Evolutionary conservation across 1,140 invertebrate species (phyloP), one percentile per base, ranked within the genome.

Genomic region (Mycetomoellerius zeteki): DNA sequence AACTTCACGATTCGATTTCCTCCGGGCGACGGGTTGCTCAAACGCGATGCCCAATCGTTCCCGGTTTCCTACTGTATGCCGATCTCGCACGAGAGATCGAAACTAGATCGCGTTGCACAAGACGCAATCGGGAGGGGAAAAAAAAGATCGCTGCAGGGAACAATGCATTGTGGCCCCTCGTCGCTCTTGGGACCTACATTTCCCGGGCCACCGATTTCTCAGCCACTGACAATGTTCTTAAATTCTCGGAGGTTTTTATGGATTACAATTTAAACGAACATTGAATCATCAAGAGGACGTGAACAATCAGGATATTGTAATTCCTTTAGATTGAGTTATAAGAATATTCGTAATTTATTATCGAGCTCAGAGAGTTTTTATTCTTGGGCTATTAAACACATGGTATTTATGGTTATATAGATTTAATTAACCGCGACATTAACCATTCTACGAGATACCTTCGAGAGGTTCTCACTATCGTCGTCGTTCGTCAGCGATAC

Each of bases 101-200:
- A 85, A 85, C 82, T 85, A 67, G 73, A 85, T 85, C 82, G 82
- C 58, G 47, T 85, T 85, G 82, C 82, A 67, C 82, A 85, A 85
- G 80, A 43, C 67, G 52, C 82, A 54, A 30, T 67, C 60, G 8
- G 33, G 62, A 43, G 60, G 33, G 58, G 43, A 43, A 37, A 65
- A 62, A 77, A 77, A 85, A 85, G 47, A 77, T 78, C 58, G 72
- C 82, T 85, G 60, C 47, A 60, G 62, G 60, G 73, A 78, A 75
- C 54, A 78, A 78, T 37, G 76, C 76, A 69, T 86, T 67, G 64
- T 71, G 58, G 21, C 47, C 56, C 60, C n/a, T 76, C 58, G 33
- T 67, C 62, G 62, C 37, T 86, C 60, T 50, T 58, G 30, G n/a
- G 30, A 65, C 30, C 58, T 77, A 77, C 37, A 73, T 72, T 82